These are phyloP conservation scores for Silurus meridionalis DNA, from an alignment of 2,113 vertebrate genomes.

Conservation along the genomic window DNA sequence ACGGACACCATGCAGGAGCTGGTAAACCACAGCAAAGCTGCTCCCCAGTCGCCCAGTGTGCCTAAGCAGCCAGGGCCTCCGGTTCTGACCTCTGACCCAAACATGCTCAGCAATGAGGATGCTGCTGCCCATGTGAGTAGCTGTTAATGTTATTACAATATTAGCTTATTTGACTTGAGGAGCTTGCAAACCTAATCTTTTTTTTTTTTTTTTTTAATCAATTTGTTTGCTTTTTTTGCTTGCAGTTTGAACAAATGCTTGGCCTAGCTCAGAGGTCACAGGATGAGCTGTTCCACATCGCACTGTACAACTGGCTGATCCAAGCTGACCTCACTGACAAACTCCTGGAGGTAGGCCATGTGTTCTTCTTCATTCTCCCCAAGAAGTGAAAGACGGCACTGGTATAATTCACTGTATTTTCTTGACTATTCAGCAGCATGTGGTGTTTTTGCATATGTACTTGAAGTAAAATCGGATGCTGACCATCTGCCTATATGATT, in stretches of 20 bases:
- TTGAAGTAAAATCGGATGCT: slow-evolving; percentile 10
- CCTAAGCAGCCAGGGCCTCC: slow-evolving; percentile 97
- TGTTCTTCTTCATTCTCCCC: background rate
- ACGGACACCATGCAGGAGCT: slow-evolving; percentile 97
- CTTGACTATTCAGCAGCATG: background rate
- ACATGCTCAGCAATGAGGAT: slow-evolving; percentile 98
- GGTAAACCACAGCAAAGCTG: slow-evolving; percentile 96
- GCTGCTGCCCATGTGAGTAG: slow-evolving; percentile 91
- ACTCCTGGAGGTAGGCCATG: slow-evolving; percentile 83
- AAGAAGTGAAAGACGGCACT: background rate
- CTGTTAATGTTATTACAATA: too few species aligned
- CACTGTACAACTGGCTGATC: slow-evolving; percentile 96
- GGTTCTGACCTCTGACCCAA: slow-evolving; percentile 92
- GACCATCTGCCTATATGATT: background rate
- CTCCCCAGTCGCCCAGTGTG: slow-evolving; percentile 96
- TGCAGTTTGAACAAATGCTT: slow-evolving; percentile 94
- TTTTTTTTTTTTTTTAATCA: background rate
- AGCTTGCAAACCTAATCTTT: slow-evolving; percentile 17
- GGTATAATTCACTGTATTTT: background rate
- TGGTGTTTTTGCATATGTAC: background rate
- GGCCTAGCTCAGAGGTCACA: slow-evolving; percentile 89
- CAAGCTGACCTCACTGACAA: slow-evolving; percentile 92
- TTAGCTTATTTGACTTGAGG: background rate
- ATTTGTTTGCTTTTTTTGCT: background rate
- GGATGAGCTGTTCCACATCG: slow-evolving; percentile 96